phyloP scores from a whole-genome alignment of 2,113 vertebrate genomes.

The Epinephelus moara region DNA sequence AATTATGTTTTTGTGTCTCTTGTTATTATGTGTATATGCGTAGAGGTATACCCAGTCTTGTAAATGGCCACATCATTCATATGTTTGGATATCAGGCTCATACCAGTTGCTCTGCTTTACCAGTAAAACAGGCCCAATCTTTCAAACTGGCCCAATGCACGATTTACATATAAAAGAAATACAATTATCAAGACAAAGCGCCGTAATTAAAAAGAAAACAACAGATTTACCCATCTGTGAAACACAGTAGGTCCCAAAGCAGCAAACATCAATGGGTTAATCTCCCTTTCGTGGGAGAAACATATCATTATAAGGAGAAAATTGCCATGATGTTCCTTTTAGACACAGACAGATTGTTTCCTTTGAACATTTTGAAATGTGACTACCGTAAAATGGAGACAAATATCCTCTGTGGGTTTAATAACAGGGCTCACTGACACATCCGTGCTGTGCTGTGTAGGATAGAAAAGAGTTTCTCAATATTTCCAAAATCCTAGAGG shows the following conservation, averaged over 20 bases:
- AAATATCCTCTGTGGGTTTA: slow-evolving; percentile 56
- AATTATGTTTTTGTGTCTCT: not conserved
- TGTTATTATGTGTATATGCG: not conserved
- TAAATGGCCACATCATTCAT: not conserved
- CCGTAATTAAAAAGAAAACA: slow-evolving; percentile 8
- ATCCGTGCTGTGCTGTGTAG: slow-evolving; percentile 32
- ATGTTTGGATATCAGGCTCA: not conserved
- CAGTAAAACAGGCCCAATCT: not conserved
- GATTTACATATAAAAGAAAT: slow-evolving; percentile 5
- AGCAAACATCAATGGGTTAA: slow-evolving; percentile 10
- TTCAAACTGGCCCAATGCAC: not conserved
- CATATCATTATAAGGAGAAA: slow-evolving; percentile 31
- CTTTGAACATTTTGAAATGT: slow-evolving; percentile 57
- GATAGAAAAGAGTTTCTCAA: slow-evolving; percentile 53
- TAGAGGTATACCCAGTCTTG: not conserved
- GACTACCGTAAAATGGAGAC: slow-evolving; percentile 46
- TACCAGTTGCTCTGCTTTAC: not conserved
- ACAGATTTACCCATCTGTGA: not conserved
- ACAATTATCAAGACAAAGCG: not conserved
- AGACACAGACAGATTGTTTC: slow-evolving; percentile 38
- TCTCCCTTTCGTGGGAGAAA: slow-evolving; percentile 20
- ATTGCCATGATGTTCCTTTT: slow-evolving; percentile 30
- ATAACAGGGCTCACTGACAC: slow-evolving; percentile 39
- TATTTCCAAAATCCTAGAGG: slow-evolving; percentile 64
- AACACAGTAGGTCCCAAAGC: not conserved